A percentile compares a stretch with the other conserved stretches of the same genome.
Evolutionary conservation across 1,140 invertebrate species (phyloP).

Genomic region (Neodiprion pinetum): DNA sequence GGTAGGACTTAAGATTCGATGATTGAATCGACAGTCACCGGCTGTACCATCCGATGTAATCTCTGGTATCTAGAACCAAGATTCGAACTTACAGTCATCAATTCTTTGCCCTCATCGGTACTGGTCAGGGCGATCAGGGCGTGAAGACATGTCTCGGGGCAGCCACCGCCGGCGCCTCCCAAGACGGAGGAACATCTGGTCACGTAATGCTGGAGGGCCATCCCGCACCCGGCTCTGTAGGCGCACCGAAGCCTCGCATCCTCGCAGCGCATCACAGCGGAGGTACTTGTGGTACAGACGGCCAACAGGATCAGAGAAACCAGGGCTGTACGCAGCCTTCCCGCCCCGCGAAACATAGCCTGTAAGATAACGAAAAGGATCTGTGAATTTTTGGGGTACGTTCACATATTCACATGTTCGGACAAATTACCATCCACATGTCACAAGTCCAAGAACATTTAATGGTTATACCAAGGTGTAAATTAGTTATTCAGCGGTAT

Average conservation of each 20-base stretch:
- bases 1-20: neutral
- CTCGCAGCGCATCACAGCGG: slow-evolving; percentile 65
- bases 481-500: too few relatives aligned
- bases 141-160: slow-evolving; percentile 75
- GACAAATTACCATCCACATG: too few relatives aligned
- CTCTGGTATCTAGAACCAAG: neutral
- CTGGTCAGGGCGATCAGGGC: slow-evolving; percentile 79
- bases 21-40: neutral
- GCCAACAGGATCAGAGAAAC: slow-evolving; percentile 37
- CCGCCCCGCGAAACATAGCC: slow-evolving; percentile 45
- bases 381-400: neutral
- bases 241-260: slow-evolving; percentile 74
- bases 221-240: slow-evolving; percentile 75
- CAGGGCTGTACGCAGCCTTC: slow-evolving; percentile 38
- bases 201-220: slow-evolving; percentile 77
- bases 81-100: slow-evolving; percentile 69
- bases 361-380: slow-evolving; percentile 7
- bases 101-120: slow-evolving; percentile 77
- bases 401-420: too few relatives aligned
- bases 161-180: slow-evolving; percentile 59
- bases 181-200: slow-evolving; percentile 74
- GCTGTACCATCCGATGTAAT: neutral
- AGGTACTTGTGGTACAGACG: slow-evolving; percentile 30
- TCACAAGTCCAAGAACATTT: too few relatives aligned
- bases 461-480: too few relatives aligned